Percentiles rank a stretch among this genome's conserved stretches.
These are phyloP conservation scores for Apocrypta bakeri DNA, from an alignment of 1,140 invertebrate species.

Conservation along the genomic window DNA sequence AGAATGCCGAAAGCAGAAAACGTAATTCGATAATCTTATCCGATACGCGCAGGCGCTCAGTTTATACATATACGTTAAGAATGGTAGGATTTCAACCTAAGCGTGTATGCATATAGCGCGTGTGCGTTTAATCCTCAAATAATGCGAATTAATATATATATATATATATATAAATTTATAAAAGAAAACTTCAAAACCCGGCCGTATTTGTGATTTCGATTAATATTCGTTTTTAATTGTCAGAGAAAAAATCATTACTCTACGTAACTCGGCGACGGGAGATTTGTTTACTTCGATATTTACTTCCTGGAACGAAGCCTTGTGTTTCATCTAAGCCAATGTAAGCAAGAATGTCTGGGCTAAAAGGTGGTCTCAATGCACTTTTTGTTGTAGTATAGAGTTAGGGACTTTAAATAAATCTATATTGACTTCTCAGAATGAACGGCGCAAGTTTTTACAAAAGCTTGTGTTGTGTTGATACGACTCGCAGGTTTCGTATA, in stretches of 20 bases:
- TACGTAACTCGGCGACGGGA: background rate
- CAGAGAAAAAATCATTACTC: background rate
- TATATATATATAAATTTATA: too few species aligned
- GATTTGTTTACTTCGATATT: constrained; percentile 22
- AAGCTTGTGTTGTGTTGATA: too few species aligned
- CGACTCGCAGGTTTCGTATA: too few species aligned
- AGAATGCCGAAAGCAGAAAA: background rate
- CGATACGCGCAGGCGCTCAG: background rate
- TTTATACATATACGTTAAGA: background rate
- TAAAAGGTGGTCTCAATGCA: background rate
- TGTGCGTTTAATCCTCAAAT: too few species aligned
- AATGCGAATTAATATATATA: too few species aligned
- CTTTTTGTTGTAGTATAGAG: too few species aligned
- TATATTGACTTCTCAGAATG: background rate
- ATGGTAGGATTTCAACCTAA: background rate
- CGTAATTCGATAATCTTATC: background rate
- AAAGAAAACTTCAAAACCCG: too few species aligned
- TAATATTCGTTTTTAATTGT: background rate
- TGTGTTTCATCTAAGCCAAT: too few species aligned
- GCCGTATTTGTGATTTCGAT: background rate
- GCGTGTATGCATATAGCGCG: too few species aligned
- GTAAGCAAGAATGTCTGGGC: too few species aligned
- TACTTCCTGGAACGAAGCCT: constrained; percentile 1
- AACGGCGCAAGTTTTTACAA: background rate
- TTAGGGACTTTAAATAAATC: background rate